Evolutionary conservation across 2,797 vertebrate species (phyloP).

Genomic region (Acrocephalus scirpaceus): DNA sequence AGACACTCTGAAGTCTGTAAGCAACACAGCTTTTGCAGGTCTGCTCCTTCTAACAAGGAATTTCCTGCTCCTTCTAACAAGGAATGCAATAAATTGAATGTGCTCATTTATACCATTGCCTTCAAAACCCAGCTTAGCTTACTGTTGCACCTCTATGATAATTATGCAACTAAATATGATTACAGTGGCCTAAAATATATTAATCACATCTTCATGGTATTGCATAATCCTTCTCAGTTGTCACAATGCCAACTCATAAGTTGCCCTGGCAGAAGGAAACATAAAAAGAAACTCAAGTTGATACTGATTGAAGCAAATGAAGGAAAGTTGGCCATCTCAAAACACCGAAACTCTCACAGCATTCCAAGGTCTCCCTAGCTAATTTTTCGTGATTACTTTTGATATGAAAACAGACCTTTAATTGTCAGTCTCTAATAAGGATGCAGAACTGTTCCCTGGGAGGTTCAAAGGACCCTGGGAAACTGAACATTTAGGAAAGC

Average conservation of each 20-base stretch:
- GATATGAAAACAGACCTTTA: conserved; percentile 69
- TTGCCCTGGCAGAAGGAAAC: conserved; percentile 28
- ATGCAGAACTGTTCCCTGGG: conserved; percentile 41
- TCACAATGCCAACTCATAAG: neutral
- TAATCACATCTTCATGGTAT: conserved; percentile 38
- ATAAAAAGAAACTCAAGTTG: conserved; percentile 57
- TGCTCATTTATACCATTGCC: neutral
- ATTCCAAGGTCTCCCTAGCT: conserved; percentile 49
- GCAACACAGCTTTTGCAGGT: neutral
- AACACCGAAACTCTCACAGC: conserved; percentile 33
- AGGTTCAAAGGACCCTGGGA: conserved; percentile 61
- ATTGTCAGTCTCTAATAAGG: conserved; percentile 68
- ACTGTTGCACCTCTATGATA: neutral
- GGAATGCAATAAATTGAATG: neutral
- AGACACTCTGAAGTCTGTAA: neutral
- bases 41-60: neutral
- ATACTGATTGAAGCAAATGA: conserved; percentile 66
- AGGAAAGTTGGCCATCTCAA: conserved; percentile 59
- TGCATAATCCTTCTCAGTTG: conserved; percentile 18
- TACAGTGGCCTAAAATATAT: conserved; percentile 5
- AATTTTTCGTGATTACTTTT: conserved; percentile 47
- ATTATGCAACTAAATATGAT: neutral
- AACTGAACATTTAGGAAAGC: neutral
- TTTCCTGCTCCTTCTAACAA: neutral
- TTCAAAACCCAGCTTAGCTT: neutral